Base-by-base conservation (phyloP, 2,888 invertebrate species). In the Agrotis clavis region DNA sequence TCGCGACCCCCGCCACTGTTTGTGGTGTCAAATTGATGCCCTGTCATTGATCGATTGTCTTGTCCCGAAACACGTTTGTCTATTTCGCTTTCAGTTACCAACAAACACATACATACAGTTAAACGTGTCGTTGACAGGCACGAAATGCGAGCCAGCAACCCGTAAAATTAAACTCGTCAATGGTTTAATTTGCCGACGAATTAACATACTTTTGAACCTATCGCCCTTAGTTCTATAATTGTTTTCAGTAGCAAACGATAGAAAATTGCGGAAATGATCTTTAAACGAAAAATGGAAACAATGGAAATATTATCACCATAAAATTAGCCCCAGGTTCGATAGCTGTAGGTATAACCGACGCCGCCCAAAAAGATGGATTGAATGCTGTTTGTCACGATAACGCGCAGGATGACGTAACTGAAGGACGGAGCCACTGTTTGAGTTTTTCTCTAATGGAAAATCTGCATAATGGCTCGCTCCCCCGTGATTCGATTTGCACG, bases 371-470 rank as follows among this genome's bases (percentile, higher is more conserved):
- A 74, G 63, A 74, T 70, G 66, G 64, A 74, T 71, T 67, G 68
- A 82, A 71, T 71, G 79, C 62, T 69, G 53, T 67, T 61, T 57
- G 83, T 68, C 74, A 81, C 81, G 81, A 77, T 83, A 83, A 80
- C 56, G 83, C 81, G 72, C 62, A 45, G 71, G 77, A 87, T 81
- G 81, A 80, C 83, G 72, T 75, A 77, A 80, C 86, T 61, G 60
- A 81, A 75, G 76, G 71, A 75, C 63, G 68, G 82, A 81, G 83
- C 79, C 78, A 83, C 86, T 85, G 88, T 87, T 90, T 87, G 90
- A 90, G 88, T 93, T 94, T 92, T 94, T 93, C 91, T 91, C 90
- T 94, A 95, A 95, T 93, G 94, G 94, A 93, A 95, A 94, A 94
- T 95, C 93, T 94, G 90, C 94, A 95, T 94, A 95, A 95, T 94